Evolutionary conservation across 2,113 vertebrate species (phyloP).

Genomic region (Macrotus californicus): DNA sequence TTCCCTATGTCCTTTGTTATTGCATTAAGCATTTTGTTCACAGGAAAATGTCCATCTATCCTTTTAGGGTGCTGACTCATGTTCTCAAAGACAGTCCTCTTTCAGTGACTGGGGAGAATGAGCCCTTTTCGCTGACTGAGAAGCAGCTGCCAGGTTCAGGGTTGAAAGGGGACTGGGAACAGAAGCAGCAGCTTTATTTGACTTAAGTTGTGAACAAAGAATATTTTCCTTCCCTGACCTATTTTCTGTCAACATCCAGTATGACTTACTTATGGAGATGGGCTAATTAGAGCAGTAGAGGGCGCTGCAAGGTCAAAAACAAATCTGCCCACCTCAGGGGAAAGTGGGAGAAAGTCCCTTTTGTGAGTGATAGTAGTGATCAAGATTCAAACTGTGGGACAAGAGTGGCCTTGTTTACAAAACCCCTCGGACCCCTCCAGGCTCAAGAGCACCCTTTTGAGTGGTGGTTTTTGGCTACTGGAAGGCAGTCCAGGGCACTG

Average conservation of each 20-base stretch:
- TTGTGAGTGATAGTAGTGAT: not conserved
- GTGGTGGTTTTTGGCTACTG: not conserved
- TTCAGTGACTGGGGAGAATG: not conserved
- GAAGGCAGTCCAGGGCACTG: not conserved
- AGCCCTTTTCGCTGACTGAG: not conserved
- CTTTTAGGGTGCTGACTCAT: not conserved
- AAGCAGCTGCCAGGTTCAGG: not conserved
- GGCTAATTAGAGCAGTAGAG: slow-evolving; percentile 59
- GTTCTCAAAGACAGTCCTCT: not conserved
- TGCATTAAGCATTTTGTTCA: not conserved
- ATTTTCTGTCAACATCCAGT: slow-evolving; percentile 30
- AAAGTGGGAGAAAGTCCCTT: not conserved
- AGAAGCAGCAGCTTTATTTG: slow-evolving; percentile 50
- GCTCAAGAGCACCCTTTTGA: not conserved
- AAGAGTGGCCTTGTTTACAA: not conserved
- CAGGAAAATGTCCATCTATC: not conserved
- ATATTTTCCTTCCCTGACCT: slow-evolving; percentile 48
- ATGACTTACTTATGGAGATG: slow-evolving; percentile 11
- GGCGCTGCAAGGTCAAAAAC: slow-evolving; percentile 67
- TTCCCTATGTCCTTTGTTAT: not conserved
- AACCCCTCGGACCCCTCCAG: not conserved
- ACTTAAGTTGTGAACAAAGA: slow-evolving; percentile 42
- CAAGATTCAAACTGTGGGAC: not conserved
- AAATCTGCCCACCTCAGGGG: not conserved
- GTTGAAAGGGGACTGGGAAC: not conserved